phyloP scores from a whole-genome alignment of 2,113 vertebrate species.

The Donacobius atricapilla region DNA sequence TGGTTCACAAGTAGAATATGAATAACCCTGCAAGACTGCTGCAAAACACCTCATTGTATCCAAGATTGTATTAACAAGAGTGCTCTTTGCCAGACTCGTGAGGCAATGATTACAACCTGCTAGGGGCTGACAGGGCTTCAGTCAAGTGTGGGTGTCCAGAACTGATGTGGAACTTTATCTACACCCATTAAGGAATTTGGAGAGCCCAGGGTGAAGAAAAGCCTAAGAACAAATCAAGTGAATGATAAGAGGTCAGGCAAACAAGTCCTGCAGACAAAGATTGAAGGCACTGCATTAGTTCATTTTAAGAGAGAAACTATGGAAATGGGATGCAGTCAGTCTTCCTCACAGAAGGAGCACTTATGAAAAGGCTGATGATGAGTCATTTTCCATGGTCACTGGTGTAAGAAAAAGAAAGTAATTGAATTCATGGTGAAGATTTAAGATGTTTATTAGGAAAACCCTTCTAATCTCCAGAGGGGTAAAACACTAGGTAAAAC shows the following conservation, averaged over 20 bases:
- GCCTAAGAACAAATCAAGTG: background rate
- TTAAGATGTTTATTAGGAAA: slow-evolving; percentile 9
- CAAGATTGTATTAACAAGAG: background rate
- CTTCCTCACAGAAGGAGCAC: background rate
- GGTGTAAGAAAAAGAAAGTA: background rate
- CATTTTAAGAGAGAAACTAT: background rate
- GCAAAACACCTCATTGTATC: background rate
- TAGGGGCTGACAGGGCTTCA: background rate
- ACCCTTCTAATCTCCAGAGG: background rate
- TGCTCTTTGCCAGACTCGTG: background rate
- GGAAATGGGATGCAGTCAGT: background rate
- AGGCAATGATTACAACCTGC: slow-evolving; percentile 3
- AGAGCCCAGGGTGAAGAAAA: background rate
- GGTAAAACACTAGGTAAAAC: background rate
- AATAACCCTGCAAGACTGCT: background rate
- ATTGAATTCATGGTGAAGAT: background rate
- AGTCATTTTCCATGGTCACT: background rate
- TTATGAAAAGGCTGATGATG: background rate
- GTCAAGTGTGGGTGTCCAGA: background rate
- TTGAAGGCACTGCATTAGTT: background rate
- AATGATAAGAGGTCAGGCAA: background rate
- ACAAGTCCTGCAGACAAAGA: background rate
- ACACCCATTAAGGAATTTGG: background rate
- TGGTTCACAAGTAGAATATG: slow-evolving; percentile 37
- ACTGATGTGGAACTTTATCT: background rate